Evolutionary conservation across 2,797 vertebrate genomes (phyloP).

Genomic region (Protosalanx chinensis): DNA sequence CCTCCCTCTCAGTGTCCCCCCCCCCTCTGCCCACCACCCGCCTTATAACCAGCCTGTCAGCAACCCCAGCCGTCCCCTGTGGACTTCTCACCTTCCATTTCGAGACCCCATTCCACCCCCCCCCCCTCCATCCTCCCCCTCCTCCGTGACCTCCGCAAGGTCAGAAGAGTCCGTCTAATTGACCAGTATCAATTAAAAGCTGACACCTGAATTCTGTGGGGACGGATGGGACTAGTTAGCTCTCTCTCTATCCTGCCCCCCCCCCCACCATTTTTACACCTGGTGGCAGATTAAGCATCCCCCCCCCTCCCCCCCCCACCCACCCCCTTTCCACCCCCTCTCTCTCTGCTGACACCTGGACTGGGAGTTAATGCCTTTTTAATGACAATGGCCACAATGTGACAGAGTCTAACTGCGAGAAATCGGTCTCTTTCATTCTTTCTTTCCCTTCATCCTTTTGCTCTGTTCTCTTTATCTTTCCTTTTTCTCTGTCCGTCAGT

Average conservation of each 20-base stretch:
- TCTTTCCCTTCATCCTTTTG: conserved; percentile 53
- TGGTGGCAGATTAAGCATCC: not conserved
- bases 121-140: conserved; percentile 1
- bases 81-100: conserved; percentile 13
- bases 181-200: conserved; percentile 70
- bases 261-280: too few relatives aligned
- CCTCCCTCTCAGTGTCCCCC: conserved; percentile 23
- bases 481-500: not conserved
- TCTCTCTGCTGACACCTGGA: conserved; percentile 49
- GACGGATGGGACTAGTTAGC: conserved; percentile 45
- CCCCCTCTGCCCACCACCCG: conserved; percentile 21
- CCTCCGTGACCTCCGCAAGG: conserved; percentile 48
- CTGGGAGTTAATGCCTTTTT: conserved; percentile 74
- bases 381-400: conserved; percentile 70
- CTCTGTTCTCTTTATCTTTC: not conserved
- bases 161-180: conserved; percentile 69
- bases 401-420: conserved; percentile 62
- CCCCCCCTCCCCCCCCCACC: not conserved
- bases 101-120: not conserved
- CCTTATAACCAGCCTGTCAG: conserved; percentile 9
- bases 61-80: not conserved
- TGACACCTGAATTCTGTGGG: conserved; percentile 52
- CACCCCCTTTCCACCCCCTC: conserved; percentile 21
- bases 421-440: conserved; percentile 56
- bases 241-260: not conserved